Evolutionary conservation across 2,888 invertebrate genomes (phyloP).

Genomic region (Nephrocerus scutellatus): DNA sequence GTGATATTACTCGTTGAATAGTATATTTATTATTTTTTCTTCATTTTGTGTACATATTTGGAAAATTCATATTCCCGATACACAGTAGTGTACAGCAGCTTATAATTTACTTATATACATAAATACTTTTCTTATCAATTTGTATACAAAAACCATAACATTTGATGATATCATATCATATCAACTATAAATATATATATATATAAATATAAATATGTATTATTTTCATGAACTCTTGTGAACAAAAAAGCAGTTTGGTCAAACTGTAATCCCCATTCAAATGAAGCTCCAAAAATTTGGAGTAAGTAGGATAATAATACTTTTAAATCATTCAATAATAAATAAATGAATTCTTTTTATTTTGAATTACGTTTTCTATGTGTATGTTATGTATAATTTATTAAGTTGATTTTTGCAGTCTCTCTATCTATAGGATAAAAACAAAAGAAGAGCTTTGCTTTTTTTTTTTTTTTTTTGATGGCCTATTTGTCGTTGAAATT

Average conservation of each 20-base stretch:
- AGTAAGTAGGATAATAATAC: constrained; percentile 25
- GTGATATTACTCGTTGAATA: constrained; percentile 4
- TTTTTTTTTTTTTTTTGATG: constrained; percentile 10
- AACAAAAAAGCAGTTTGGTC: constrained; percentile 20
- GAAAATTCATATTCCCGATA: constrained; percentile 9
- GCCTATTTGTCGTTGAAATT: too few relatives aligned
- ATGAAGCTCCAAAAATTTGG: constrained; percentile 24
- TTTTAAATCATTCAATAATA: constrained; percentile 14
- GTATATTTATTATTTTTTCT: constrained; percentile 6
- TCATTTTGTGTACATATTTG: constrained; percentile 1
- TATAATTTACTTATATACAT: too few relatives aligned
- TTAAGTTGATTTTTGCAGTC: too few relatives aligned
- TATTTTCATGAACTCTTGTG: neutral
- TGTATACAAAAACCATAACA: too few relatives aligned
- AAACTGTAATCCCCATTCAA: constrained; percentile 23
- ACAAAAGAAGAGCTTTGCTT: constrained; percentile 22
- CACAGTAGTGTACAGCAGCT: constrained; percentile 14
- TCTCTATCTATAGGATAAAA: too few relatives aligned
- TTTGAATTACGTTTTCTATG: constrained; percentile 5
- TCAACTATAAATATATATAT: too few relatives aligned
- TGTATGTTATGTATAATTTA: too few relatives aligned
- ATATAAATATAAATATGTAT: too few relatives aligned
- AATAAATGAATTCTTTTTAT: constrained; percentile 12
- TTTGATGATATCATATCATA: too few relatives aligned
- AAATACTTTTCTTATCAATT: too few relatives aligned